Conservation (phyloP, 2,797 vertebrate species). For the Apogon talboti region DNA sequence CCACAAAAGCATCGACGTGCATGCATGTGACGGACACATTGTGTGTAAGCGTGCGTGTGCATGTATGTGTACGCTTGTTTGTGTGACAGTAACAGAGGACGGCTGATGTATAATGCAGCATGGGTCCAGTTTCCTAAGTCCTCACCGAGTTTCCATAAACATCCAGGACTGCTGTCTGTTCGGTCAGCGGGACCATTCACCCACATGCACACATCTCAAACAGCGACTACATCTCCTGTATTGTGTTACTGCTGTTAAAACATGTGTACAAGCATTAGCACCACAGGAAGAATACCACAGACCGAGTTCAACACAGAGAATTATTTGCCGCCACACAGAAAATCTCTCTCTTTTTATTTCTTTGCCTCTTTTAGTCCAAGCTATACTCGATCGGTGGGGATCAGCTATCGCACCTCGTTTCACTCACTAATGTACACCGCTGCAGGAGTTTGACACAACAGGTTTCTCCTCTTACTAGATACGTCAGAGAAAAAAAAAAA, state of each 20-base stretch:
- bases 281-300: constrained; percentile 1
- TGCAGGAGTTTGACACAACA: constrained; percentile 26
- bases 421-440: constrained; percentile 1
- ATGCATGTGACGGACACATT: background rate
- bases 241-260: constrained; percentile 27
- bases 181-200: constrained; percentile 27
- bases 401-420: background rate
- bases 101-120: constrained; percentile 72
- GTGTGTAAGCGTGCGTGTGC: background rate
- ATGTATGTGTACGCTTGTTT: constrained; percentile 8
- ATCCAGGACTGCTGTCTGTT: constrained; percentile 49
- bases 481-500: too few species aligned
- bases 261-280: constrained; percentile 15
- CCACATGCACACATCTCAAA: constrained; percentile 6
- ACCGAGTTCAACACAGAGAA: constrained; percentile 3
- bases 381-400: background rate
- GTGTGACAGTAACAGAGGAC: constrained; percentile 46
- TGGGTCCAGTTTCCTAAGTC: constrained; percentile 69
- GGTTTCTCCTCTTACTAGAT: background rate
- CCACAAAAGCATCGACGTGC: background rate
- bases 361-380: background rate
- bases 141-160: constrained; percentile 77
- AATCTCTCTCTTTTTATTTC: background rate
- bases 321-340: background rate
- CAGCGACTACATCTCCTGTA: background rate